These are phyloP conservation scores for Hyperopisus bebe DNA, from an alignment of 2,113 vertebrate species.

Conservation along the genomic window DNA sequence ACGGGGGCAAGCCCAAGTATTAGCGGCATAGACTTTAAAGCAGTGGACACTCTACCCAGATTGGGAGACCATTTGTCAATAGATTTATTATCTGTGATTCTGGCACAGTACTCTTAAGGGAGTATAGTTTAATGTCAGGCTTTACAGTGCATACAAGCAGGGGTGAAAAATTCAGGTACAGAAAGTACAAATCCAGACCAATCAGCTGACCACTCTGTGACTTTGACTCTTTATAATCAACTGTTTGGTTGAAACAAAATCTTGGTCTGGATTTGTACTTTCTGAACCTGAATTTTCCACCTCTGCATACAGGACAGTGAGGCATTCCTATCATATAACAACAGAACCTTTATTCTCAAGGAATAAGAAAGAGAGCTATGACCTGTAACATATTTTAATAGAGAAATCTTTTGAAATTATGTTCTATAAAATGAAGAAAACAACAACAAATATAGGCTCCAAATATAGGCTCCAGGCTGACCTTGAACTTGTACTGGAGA, in stretches of 20 bases:
- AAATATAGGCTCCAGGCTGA: background rate
- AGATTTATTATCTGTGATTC: background rate
- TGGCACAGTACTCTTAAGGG: background rate
- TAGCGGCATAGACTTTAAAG: background rate
- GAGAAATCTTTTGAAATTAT: background rate
- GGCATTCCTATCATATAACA: background rate
- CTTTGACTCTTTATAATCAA: too few relatives aligned
- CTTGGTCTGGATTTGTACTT: too few relatives aligned
- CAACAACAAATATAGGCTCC: background rate
- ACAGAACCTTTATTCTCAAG: background rate
- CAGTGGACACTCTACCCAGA: background rate
- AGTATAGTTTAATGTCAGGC: background rate
- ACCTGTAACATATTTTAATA: background rate
- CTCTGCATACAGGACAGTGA: background rate
- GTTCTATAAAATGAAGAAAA: background rate
- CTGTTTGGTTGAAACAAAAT: too few relatives aligned
- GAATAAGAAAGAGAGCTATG: background rate
- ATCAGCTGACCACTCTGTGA: too few relatives aligned
- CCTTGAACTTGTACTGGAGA: background rate
- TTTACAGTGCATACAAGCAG: background rate
- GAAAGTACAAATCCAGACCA: too few relatives aligned
- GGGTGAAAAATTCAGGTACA: too few relatives aligned
- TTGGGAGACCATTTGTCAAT: background rate
- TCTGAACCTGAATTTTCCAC: too few relatives aligned
- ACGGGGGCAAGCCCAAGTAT: too few relatives aligned